A percentile compares a stretch with the other conserved stretches of the same genome.
phyloP scores from a whole-genome alignment of 2,113 vertebrate species.

The Callaeas wilsoni region DNA sequence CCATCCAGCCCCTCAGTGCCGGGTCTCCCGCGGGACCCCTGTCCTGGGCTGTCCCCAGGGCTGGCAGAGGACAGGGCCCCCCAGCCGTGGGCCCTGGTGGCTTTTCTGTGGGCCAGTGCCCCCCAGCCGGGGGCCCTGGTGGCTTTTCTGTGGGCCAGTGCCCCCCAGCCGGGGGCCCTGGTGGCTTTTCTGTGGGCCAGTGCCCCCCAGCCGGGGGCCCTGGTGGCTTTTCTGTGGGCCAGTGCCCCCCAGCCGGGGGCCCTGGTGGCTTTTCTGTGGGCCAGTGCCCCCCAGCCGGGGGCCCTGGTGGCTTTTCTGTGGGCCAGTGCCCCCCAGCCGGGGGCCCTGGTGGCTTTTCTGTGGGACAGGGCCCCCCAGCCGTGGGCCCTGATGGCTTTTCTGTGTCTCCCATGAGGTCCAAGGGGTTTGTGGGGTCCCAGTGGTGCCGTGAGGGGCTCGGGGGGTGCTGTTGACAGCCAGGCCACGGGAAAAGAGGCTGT shows the following conservation, averaged over 20 bases:
- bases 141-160: neutral
- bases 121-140: neutral
- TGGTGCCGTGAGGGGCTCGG: fast-evolving
- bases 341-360: fast-evolving
- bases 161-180: neutral
- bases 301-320: fast-evolving
- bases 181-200: fast-evolving
- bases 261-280: fast-evolving
- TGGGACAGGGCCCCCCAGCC: neutral
- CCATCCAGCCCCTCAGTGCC: neutral
- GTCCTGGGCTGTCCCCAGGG: neutral
- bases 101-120: fast-evolving
- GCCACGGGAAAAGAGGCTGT: neutral
- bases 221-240: fast-evolving
- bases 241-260: neutral
- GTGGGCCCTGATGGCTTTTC: fast-evolving
- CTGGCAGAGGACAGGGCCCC: neutral
- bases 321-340: neutral
- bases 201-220: neutral
- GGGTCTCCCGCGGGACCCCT: fast-evolving
- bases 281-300: neutral
- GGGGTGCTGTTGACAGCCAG: neutral
- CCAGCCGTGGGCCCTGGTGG: neutral
- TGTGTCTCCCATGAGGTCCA: fast-evolving
- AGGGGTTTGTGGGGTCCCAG: too few relatives aligned